Evolutionary conservation across 1,140 invertebrate genomes (phyloP), one percentile per base, ranked within the genome.

Genomic region (Phymorhynchus buccinoides): DNA sequence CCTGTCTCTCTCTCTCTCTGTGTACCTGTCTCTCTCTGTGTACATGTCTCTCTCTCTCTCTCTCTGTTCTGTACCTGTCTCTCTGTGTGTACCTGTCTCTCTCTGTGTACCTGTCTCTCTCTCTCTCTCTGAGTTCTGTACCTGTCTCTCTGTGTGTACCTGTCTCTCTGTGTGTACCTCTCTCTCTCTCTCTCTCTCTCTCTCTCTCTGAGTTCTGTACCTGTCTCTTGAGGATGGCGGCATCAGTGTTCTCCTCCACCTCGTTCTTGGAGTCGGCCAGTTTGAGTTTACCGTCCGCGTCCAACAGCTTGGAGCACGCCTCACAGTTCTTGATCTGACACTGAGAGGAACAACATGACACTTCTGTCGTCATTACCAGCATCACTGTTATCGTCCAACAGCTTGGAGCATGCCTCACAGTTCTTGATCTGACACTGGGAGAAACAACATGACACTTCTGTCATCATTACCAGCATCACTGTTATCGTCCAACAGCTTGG

Each of bases 211-310:
- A 48, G 6, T 6, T 48, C 44, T 48, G 7, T 48, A 83, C 81
- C 75, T 96, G 95, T 87, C 88, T 85, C 77, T 92, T 88, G 77
- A 90, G 86, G 27, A 91, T 89, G 32, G 90, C 84, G 18, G 91
- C 80, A 18, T 87, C 87, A 3, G 91, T 90, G 82, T 93, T 90
- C 3, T 90, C 66, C 80, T 89, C 88, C 27, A 85, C 87, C 30
- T 90, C 88, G 30, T 87, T 62, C 68, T 87, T 91, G 27, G 87
- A 80, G 44, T 90, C 88, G 6, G 89, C 87, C 62, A 91, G 83
- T 79, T 90, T 88, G 41, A 92, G 85, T 30, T 89, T 88, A 14
- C 91, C 91, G 73, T 91, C 91, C 12, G 87, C 75, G 78, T 87
- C 88, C 86, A 92, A 88, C 87, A 92, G 84, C 75, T 91, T 91